A percentile compares a stretch with the other conserved stretches of the same genome.
Conservation (phyloP, 2,888 invertebrate species). For the Stenodema calcarata region DNA sequence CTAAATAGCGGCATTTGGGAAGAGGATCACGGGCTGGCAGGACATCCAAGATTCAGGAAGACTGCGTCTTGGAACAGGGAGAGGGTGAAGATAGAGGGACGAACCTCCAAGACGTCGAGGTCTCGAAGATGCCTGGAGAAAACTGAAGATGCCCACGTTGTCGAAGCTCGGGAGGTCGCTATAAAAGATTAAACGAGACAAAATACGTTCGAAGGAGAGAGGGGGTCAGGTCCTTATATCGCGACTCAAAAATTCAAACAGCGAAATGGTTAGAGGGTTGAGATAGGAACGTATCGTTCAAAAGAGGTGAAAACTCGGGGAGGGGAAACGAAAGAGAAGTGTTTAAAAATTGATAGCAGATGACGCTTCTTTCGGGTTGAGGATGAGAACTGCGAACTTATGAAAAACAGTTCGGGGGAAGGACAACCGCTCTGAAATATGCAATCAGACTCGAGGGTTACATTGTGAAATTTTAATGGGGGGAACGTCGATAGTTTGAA, state of each 20-base stretch:
- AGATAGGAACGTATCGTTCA: conserved; percentile 18
- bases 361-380: conserved; percentile 7
- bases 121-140: not conserved
- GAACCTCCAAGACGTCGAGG: not conserved
- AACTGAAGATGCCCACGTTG: not conserved
- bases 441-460: not conserved
- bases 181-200: conserved; percentile 39
- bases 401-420: not conserved
- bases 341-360: conserved; percentile 13
- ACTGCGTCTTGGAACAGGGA: not conserved
- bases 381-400: conserved; percentile 23
- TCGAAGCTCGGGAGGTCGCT: not conserved
- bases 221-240: conserved; percentile 33
- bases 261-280: conserved; percentile 8
- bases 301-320: not conserved
- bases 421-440: not conserved
- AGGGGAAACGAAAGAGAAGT: not conserved
- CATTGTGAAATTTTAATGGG: not conserved
- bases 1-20: conserved; percentile 45
- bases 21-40: conserved; percentile 9
- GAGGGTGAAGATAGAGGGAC: not conserved
- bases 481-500: too few species aligned
- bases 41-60: conserved; percentile 42
- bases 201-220: not conserved
- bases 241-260: conserved; percentile 41